Conservation (phyloP, 2,888 invertebrate species). For the Mythimna albipuncta region DNA sequence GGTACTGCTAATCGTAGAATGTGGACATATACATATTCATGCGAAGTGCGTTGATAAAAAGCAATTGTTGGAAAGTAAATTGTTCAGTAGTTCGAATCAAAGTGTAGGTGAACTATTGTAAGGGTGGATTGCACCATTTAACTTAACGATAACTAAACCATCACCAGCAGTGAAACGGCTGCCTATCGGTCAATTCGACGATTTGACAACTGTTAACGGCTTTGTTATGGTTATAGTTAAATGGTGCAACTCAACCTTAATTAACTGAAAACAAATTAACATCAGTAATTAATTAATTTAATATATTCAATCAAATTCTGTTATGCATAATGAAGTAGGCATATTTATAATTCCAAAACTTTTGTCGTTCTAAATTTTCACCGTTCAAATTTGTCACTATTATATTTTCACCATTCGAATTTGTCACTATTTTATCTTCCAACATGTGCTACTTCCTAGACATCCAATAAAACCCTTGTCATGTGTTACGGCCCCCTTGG, state of each 20-base stretch:
- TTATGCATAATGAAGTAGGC: neutral
- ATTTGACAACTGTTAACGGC: too few species aligned
- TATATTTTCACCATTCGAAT: constrained; percentile 20
- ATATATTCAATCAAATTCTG: constrained; percentile 21
- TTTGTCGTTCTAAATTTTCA: constrained; percentile 36
- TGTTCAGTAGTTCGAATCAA: neutral
- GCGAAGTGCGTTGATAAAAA: constrained; percentile 19
- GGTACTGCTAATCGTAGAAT: constrained; percentile 24
- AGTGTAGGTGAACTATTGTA: neutral
- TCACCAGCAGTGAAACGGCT: too few species aligned
- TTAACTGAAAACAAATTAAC: neutral
- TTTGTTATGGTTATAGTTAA: too few species aligned
- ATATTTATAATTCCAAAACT: constrained; percentile 2
- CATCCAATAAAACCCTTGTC: constrained; percentile 57
- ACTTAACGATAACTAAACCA: too few species aligned
- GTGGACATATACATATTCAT: constrained; percentile 9
- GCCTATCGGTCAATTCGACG: too few species aligned
- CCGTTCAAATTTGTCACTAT: constrained; percentile 28
- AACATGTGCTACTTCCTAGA: constrained; percentile 27
- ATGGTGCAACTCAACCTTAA: too few species aligned
- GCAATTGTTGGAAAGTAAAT: constrained; percentile 12
- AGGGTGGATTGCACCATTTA: too few species aligned
- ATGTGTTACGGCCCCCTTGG: constrained; percentile 43
- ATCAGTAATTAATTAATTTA: constrained; percentile 1
- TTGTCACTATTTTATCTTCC: constrained; percentile 38